Evolutionary conservation across 2,797 vertebrate species (phyloP).

Genomic region (Yasuhikotakia modesta): DNA sequence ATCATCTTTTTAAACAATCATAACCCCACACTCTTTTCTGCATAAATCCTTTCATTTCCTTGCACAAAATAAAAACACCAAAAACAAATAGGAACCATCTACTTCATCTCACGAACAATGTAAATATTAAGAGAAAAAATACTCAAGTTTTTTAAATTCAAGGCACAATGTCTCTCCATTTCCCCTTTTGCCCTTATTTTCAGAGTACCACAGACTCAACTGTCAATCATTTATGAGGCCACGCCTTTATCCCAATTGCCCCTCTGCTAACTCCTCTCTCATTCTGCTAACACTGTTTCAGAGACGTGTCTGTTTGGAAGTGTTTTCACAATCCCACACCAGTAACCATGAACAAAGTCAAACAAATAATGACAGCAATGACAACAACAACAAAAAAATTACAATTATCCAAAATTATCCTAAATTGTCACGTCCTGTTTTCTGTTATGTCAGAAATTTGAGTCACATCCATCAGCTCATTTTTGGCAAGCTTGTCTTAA

Average conservation of each 20-base stretch:
- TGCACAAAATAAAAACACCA: conserved; percentile 54
- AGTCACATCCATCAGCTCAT: conserved; percentile 83
- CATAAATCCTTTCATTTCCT: conserved; percentile 61
- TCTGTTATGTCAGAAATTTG: conserved; percentile 80
- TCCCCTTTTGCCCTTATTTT: conserved; percentile 58
- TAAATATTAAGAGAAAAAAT: conserved; percentile 53
- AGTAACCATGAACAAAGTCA: conserved; percentile 77
- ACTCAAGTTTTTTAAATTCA: conserved; percentile 77
- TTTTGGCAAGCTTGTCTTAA: conserved; percentile 86
- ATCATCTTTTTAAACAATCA: conserved; percentile 58
- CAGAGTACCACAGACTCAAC: conserved; percentile 58
- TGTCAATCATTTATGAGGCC: conserved; percentile 64
- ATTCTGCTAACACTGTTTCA: conserved; percentile 69
- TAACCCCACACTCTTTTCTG: conserved; percentile 43
- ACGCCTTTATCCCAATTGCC: conserved; percentile 63
- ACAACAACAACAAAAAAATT: conserved; percentile 50
- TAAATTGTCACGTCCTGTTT: conserved; percentile 80
- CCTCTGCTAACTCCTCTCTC: conserved; percentile 66
- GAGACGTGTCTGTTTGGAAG: conserved; percentile 73
- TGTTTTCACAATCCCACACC: conserved; percentile 77
- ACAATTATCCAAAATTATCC: conserved; percentile 60
- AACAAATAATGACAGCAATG: conserved; percentile 46
- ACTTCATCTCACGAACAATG: conserved; percentile 53
- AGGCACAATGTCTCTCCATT: conserved; percentile 83
- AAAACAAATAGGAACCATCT: conserved; percentile 56